Conservation (phyloP, 1,140 invertebrate genomes). For the Drosophila malerkotliana region DNA sequence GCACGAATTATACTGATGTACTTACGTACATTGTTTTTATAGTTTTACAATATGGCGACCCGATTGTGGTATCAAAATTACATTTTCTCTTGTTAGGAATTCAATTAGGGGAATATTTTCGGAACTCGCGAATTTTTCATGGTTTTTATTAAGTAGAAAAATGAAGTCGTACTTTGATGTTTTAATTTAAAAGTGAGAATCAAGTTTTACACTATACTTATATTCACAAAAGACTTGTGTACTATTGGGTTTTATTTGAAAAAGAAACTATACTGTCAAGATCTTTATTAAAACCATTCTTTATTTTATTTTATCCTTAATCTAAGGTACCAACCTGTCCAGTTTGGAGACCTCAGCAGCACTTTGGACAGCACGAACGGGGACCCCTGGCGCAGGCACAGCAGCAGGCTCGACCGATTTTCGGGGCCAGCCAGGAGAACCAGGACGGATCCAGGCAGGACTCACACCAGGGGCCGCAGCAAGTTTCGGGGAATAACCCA, state of each 20-base stretch:
- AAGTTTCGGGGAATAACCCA: slow-evolving; percentile 33
- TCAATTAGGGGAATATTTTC: slow-evolving; percentile 33
- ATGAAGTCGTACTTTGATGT: no score
- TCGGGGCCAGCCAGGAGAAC: slow-evolving; percentile 46
- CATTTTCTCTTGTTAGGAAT: slow-evolving; percentile 52
- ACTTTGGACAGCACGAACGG: neutral
- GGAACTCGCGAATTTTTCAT: neutral
- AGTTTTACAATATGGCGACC: slow-evolving; percentile 79
- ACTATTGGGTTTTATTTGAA: no score
- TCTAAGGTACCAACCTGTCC: neutral
- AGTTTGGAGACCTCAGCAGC: neutral
- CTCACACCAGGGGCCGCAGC: slow-evolving; percentile 23
- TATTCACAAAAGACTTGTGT: no score
- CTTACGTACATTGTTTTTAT: slow-evolving; percentile 58
- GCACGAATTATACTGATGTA: slow-evolving; percentile 69
- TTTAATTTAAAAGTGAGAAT: neutral
- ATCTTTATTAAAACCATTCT: no score
- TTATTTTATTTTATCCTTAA: neutral
- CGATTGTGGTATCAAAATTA: slow-evolving; percentile 54
- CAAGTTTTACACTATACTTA: no score
- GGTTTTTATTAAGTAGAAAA: neutral
- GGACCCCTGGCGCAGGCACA: neutral
- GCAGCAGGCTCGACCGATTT: slow-evolving; percentile 14
- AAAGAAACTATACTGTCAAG: no score
- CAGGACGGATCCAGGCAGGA: slow-evolving; percentile 41